phyloP scores from a whole-genome alignment of 1,140 invertebrate species.

The Drosophila ogumai region DNA sequence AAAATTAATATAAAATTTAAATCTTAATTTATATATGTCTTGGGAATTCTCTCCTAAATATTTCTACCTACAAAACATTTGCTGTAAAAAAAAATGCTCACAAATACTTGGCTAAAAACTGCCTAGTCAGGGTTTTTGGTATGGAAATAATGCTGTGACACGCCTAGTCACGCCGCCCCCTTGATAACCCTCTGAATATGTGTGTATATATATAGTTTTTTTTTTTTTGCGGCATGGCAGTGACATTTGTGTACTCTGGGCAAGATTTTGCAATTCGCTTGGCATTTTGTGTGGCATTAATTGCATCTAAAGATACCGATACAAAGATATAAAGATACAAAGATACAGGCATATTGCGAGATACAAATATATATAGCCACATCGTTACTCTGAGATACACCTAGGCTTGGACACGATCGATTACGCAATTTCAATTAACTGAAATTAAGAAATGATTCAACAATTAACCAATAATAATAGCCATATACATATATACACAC shows the following conservation, averaged over 20 bases:
- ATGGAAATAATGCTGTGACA: conserved; percentile 34
- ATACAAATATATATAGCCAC: conserved; percentile 3
- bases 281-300: conserved; percentile 64
- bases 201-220: not conserved
- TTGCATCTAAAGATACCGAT: conserved; percentile 50
- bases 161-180: conserved; percentile 38
- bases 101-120: conserved; percentile 11
- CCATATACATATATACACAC: not conserved
- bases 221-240: conserved; percentile 27
- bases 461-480: conserved; percentile 13
- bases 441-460: conserved; percentile 62
- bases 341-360: not conserved
- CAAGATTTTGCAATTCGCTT: conserved; percentile 63
- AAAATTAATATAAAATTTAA: no score
- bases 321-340: conserved; percentile 7
- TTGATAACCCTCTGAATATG: conserved; percentile 28
- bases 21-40: not conserved
- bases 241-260: conserved; percentile 74
- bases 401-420: conserved; percentile 12
- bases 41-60: not conserved
- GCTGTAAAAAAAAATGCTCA: not conserved
- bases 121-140: conserved; percentile 21
- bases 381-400: not conserved
- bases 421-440: conserved; percentile 70
- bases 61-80: not conserved